phyloP scores from a whole-genome alignment of 1,140 invertebrate species.

The Sitodiplosis mosellana region DNA sequence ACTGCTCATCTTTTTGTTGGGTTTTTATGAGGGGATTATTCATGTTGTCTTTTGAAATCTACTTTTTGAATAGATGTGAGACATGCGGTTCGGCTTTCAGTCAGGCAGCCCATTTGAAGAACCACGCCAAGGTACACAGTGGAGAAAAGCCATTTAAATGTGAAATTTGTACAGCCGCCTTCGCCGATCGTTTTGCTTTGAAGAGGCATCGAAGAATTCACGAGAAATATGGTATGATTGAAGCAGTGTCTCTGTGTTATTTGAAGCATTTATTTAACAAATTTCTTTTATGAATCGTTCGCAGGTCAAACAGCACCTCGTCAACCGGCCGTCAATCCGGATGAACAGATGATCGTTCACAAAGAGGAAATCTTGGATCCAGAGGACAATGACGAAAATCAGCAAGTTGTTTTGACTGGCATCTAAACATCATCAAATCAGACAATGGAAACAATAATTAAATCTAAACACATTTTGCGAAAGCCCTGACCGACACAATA shows the following conservation, averaged over 20 bases:
- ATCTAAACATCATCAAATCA: conserved; percentile 12
- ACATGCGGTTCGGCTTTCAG: conserved; percentile 69
- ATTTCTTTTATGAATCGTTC: not conserved
- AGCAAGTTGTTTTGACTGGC: conserved; percentile 20
- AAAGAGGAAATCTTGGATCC: conserved; percentile 22
- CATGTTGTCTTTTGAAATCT: no score
- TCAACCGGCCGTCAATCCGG: conserved; percentile 8
- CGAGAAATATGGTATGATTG: conserved; percentile 46
- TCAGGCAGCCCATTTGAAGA: conserved; percentile 72
- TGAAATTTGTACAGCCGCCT: conserved; percentile 72
- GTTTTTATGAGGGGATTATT: conserved; percentile 15
- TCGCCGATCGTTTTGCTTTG: conserved; percentile 61
- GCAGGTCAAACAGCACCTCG: conserved; percentile 19
- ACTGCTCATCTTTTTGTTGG: no score
- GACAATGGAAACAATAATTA: no score
- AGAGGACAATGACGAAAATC: conserved; percentile 23
- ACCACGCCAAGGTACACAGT: conserved; percentile 65
- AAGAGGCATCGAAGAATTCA: conserved; percentile 60
- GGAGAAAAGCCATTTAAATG: conserved; percentile 56
- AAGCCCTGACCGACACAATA: no score
- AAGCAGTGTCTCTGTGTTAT: not conserved
- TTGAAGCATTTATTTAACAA: not conserved
- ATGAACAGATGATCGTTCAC: conserved; percentile 10
- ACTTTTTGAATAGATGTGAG: conserved; percentile 34
- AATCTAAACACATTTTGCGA: no score